Evolutionary conservation across 2,113 vertebrate genomes (phyloP).

Genomic region (Neolamprologus tretocephalus): DNA sequence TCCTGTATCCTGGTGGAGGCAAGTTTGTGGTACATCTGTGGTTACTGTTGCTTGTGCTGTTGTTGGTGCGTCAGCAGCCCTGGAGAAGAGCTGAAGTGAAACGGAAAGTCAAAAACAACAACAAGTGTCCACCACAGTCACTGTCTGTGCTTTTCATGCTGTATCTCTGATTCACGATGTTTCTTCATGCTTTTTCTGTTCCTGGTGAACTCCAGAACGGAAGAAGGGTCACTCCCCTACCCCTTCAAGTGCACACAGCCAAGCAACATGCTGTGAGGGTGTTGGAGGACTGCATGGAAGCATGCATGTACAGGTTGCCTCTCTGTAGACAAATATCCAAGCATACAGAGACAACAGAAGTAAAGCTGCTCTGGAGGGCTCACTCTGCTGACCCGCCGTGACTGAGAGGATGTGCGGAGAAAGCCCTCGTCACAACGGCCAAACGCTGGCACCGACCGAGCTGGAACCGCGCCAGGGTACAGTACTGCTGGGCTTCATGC

Average conservation of each 20-base stretch:
- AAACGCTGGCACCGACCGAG: conserved; percentile 19
- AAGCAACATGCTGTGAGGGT: neutral
- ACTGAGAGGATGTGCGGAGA: neutral
- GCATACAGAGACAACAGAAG: neutral
- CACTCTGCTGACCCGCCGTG: conserved; percentile 16
- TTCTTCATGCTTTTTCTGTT: neutral
- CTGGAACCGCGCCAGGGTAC: conserved; percentile 24
- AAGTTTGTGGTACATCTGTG: neutral
- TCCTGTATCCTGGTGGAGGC: neutral
- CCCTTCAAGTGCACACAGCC: neutral
- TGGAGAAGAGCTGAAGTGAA: neutral
- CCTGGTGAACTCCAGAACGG: neutral
- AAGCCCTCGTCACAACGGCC: neutral
- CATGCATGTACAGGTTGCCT: neutral
- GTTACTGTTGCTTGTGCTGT: neutral
- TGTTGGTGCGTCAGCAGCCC: neutral
- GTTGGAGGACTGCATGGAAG: neutral
- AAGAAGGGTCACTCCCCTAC: neutral
- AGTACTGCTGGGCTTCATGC: conserved; percentile 9
- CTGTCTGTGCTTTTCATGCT: neutral
- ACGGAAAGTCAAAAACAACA: neutral
- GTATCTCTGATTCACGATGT: fast-evolving
- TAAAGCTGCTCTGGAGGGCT: neutral
- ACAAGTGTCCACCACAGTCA: neutral
- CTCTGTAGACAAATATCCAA: neutral